These are phyloP conservation scores for Drosophila niveifrons DNA, from an alignment of 2,888 invertebrate genomes.

Conservation along the genomic window DNA sequence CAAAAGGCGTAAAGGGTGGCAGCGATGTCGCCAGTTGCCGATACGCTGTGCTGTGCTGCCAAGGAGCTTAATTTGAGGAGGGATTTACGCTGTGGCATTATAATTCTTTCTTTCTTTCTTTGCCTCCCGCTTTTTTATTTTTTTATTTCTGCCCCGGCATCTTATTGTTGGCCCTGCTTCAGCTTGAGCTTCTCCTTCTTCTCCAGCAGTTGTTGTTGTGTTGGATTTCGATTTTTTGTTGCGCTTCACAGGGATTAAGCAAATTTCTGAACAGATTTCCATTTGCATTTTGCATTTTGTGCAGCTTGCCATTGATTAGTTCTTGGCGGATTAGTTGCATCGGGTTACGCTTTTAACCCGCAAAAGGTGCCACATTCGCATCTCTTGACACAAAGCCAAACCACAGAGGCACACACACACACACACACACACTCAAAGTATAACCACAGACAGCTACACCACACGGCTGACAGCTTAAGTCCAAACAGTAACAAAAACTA, in stretches of 20 bases:
- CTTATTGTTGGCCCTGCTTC: slow-evolving; percentile 44
- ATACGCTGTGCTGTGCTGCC: slow-evolving; percentile 64
- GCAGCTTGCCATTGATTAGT: slow-evolving; percentile 51
- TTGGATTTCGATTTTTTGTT: slow-evolving; percentile 46
- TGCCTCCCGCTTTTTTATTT: neutral
- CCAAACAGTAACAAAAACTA: slow-evolving; percentile 64
- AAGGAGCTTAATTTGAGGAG: slow-evolving; percentile 83
- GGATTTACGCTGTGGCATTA: slow-evolving; percentile 81
- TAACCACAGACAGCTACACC: slow-evolving; percentile 25
- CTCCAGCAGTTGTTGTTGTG: slow-evolving; percentile 23
- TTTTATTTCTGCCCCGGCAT: slow-evolving; percentile 42
- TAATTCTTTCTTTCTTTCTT: slow-evolving; percentile 64
- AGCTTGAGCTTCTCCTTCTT: neutral
- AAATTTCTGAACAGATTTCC: slow-evolving; percentile 79
- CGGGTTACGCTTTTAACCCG: slow-evolving; percentile 47
- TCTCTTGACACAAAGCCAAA: slow-evolving; percentile 57
- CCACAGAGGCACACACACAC: slow-evolving; percentile 54
- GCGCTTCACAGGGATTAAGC: slow-evolving; percentile 75
- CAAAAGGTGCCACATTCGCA: slow-evolving; percentile 40
- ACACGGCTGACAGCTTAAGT: slow-evolving; percentile 69
- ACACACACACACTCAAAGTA: slow-evolving; percentile 9
- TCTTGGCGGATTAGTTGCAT: slow-evolving; percentile 58
- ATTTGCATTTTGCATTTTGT: slow-evolving; percentile 25
- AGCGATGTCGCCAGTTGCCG: slow-evolving; percentile 31
- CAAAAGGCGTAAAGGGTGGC: slow-evolving; percentile 49